Conservation (phyloP, 2,113 vertebrate genomes). For the Connochaetes taurinus region DNA sequence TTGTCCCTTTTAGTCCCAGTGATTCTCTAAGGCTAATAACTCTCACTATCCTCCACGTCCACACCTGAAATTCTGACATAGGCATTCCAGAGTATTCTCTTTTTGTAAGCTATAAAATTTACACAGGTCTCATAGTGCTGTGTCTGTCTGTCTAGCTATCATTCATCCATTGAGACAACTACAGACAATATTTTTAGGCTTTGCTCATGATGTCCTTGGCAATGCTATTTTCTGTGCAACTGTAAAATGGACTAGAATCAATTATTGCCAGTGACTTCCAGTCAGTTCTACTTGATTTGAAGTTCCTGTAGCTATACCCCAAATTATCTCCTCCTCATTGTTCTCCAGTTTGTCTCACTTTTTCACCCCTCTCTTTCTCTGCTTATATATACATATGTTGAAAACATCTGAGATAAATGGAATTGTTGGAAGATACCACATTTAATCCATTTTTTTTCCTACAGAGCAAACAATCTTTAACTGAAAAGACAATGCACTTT, state of each 20-base stretch:
- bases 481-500: not conserved
- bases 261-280: not conserved
- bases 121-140: not conserved
- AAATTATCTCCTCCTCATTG: not conserved
- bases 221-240: not conserved
- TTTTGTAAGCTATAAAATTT: not conserved
- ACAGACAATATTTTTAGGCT: not conserved
- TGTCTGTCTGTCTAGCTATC: not conserved
- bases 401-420: not conserved
- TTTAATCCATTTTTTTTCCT: not conserved
- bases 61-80: not conserved
- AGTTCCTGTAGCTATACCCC: not conserved
- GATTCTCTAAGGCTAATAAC: not conserved
- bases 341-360: not conserved
- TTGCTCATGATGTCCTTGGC: not conserved
- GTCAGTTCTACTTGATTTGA: not conserved
- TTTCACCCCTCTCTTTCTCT: not conserved
- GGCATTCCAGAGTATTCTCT: not conserved
- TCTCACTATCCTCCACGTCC: not conserved
- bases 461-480: not conserved
- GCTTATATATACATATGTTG: not conserved
- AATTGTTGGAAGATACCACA: not conserved
- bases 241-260: not conserved
- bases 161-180: not conserved
- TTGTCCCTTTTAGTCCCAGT: not conserved